phyloP scores from a whole-genome alignment of 2,113 vertebrate genomes.

The Anthoscopus minutus region DNA sequence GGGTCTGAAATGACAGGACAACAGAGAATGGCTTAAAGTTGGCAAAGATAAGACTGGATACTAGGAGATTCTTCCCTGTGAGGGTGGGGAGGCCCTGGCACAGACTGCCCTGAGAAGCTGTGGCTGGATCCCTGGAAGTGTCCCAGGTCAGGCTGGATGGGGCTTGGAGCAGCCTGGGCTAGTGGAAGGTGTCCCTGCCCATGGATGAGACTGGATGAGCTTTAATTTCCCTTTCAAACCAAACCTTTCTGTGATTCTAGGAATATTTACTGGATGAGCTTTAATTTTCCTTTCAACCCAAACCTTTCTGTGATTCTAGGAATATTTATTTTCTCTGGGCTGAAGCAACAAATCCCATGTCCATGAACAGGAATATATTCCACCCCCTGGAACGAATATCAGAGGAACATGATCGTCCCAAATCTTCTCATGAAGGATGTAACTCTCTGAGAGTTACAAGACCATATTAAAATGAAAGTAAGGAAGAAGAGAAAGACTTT shows the following conservation, averaged over 20 bases:
- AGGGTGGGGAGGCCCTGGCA: neutral
- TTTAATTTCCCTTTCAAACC: neutral
- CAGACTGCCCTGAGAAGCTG: neutral
- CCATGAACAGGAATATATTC: neutral
- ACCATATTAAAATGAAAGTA: fast-evolving
- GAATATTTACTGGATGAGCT: neutral
- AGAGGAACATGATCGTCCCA: fast-evolving
- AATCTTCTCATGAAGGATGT: no score
- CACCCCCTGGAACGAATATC: fast-evolving
- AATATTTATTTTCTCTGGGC: neutral
- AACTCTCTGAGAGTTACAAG: fast-evolving
- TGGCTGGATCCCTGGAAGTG: neutral
- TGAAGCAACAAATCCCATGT: neutral
- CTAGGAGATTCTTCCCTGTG: neutral
- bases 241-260: neutral
- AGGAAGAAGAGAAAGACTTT: neutral
- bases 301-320: neutral
- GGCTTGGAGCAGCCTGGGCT: neutral
- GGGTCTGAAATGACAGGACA: neutral
- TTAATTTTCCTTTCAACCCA: neutral
- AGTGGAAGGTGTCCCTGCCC: neutral
- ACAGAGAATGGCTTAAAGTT: neutral
- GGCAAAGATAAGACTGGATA: neutral
- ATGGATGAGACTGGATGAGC: no score
- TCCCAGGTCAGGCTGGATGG: fast-evolving